Evolutionary conservation across 92 coral and sea anemone species (phyloP).

Genomic region (Paragorgia papillata): DNA sequence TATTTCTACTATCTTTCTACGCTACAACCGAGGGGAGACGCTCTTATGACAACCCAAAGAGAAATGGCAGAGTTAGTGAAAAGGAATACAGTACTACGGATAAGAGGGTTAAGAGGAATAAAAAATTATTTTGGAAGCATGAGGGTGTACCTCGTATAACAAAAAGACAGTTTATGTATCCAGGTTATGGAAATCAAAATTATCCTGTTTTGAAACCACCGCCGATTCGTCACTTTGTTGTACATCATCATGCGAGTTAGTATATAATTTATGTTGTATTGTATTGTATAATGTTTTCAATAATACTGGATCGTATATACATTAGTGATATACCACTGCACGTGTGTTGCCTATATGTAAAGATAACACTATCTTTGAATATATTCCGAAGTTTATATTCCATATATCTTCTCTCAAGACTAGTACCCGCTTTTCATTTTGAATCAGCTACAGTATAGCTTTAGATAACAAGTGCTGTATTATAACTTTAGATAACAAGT

Average conservation of each 20-base stretch:
- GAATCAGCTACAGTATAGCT: background rate
- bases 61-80: background rate
- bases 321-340: too few relatives aligned
- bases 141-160: background rate
- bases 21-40: constrained; percentile 6
- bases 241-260: constrained; percentile 97
- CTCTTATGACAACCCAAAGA: background rate
- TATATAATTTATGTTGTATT: too few relatives aligned
- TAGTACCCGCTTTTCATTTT: background rate
- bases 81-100: background rate
- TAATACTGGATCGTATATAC: too few relatives aligned
- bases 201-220: constrained; percentile 50
- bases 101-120: background rate
- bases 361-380: too few relatives aligned
- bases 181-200: background rate
- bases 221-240: constrained; percentile 79
- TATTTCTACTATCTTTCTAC: constrained; percentile 1
- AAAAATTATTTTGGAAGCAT: background rate
- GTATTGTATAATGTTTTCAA: too few relatives aligned
- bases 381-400: too few relatives aligned
- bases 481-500: too few relatives aligned
- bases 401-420: background rate
- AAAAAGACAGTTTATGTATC: constrained; percentile 33
- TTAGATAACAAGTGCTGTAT: background rate
- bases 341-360: too few relatives aligned